These are phyloP conservation scores for Calliphora vomitoria DNA, from an alignment of 2,888 invertebrate genomes.

Conservation along the genomic window DNA sequence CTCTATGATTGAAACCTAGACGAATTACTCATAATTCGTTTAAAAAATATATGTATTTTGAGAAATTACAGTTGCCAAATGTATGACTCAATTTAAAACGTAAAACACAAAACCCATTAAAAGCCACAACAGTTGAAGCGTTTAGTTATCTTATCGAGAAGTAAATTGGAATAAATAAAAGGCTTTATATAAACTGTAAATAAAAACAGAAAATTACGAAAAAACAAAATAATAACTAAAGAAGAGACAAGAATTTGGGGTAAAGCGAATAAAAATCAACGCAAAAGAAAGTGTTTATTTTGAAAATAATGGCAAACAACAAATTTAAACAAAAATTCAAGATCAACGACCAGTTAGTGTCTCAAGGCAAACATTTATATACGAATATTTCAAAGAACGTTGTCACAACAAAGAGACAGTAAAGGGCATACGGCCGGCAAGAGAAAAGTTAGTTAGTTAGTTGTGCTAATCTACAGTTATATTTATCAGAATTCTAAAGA, in stretches of 20 bases:
- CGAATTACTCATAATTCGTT: neutral
- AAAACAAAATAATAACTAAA: neutral
- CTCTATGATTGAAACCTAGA: neutral
- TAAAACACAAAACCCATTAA: constrained; percentile 24
- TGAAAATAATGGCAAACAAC: neutral
- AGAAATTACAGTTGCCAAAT: neutral
- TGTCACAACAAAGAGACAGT: constrained; percentile 4
- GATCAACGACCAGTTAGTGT: constrained; percentile 57
- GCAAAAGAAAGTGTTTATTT: constrained; percentile 44
- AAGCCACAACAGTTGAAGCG: neutral
- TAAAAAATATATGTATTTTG: neutral
- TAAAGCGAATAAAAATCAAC: constrained; percentile 16
- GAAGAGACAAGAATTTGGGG: neutral
- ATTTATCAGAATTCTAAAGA: neutral
- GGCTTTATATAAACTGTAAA: constrained; percentile 4
- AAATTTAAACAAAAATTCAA: constrained; percentile 31
- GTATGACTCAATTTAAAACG: constrained; percentile 24
- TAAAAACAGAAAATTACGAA: constrained; percentile 21
- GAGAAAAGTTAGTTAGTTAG: neutral
- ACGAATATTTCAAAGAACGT: neutral
- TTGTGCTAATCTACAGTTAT: constrained; percentile 1
- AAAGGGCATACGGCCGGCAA: neutral
- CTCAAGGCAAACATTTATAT: constrained; percentile 44
- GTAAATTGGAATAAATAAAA: constrained; percentile 39
- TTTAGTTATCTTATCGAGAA: constrained; percentile 59